A percentile compares a stretch with the other conserved stretches of the same genome.
Conservation (phyloP, 2,888 invertebrate genomes). For the Calameuta filiformis region DNA sequence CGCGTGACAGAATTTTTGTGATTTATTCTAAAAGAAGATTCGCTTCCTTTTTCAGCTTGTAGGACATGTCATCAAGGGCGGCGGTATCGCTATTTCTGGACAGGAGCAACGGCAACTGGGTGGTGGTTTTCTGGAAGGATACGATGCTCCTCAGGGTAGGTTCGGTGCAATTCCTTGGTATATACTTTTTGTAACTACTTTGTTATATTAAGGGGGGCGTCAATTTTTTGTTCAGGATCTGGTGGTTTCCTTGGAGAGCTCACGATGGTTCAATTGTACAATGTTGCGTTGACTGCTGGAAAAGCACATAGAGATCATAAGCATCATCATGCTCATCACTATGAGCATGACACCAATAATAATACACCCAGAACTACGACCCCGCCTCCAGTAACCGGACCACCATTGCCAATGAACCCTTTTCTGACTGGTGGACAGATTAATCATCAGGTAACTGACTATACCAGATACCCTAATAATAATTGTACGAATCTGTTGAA, state of each 20-base stretch:
- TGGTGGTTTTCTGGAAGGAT: constrained; percentile 70
- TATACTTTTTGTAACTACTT: neutral
- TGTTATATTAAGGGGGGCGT: neutral
- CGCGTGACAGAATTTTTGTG: neutral
- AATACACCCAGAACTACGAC: constrained; percentile 72
- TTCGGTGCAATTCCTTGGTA: neutral
- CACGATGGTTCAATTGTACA: constrained; percentile 84
- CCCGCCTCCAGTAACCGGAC: constrained; percentile 69
- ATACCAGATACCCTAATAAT: neutral
- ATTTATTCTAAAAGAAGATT: neutral
- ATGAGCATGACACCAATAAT: constrained; percentile 77
- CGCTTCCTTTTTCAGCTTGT: constrained; percentile 72
- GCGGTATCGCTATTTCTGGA: constrained; percentile 80
- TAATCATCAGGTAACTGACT: constrained; percentile 67
- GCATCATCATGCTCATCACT: constrained; percentile 86
- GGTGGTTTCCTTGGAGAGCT: constrained; percentile 79
- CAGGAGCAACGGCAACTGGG: constrained; percentile 75
- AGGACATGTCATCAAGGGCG: constrained; percentile 80
- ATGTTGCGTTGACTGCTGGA: constrained; percentile 84
- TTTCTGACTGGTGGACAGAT: constrained; percentile 75
- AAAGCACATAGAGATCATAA: constrained; percentile 90
- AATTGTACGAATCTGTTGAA: no score
- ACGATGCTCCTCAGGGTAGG: constrained; percentile 67
- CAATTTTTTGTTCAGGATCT: constrained; percentile 65
- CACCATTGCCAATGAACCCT: constrained; percentile 68